Base-by-base conservation (phyloP, 2,888 invertebrate genomes). In the Tiphia femorata region DNA sequence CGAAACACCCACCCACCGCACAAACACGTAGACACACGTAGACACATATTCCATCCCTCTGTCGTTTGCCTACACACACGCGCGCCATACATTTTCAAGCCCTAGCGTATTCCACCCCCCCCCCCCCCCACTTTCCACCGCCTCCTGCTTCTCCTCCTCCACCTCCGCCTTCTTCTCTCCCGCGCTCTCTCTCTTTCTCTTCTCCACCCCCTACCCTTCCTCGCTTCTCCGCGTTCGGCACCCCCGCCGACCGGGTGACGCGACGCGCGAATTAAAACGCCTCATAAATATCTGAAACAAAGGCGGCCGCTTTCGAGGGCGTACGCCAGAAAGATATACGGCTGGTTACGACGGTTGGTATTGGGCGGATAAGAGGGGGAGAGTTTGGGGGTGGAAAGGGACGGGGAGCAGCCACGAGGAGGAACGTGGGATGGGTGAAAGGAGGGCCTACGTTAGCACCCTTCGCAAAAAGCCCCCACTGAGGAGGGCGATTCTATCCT, bases 281-380 rank as follows among this genome's bases (percentile, higher is more conserved):
- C 82, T 82, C 82, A 83, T 82, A 83, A 83, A 83, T 83, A 82
- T 83, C 82, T 79, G 80, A 83, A 83, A 83, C 83, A 83, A 83
- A 83, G 82, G 81, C 82, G 75, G 77, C 70, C 79, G 80, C 77
- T 81, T 79, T 79, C 75, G 77, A 78, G 81, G 82, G 78, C 79
- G 81, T 78, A 79, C 80, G 75, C 75, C 70, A 67, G 75, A 76
- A 77, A 82, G 82, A 82, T 82, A 81, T 80, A 82, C 78, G 78
- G 62, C 76, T 73, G 73, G 75, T 73, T 76, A 75, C 74, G 75
- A 75, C 74, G 76, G 69, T 66, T 65, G 72, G 66, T 69, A 65
- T 55, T 48, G 62, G 67, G 50, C 49, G 58, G 60, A 61, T 55
- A 68, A 67, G 69, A 65, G 67, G 43, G 38, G 53, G 35, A 27